Base-by-base conservation (phyloP, 2,797 vertebrate species). In the Sebastes nivosus region DNA sequence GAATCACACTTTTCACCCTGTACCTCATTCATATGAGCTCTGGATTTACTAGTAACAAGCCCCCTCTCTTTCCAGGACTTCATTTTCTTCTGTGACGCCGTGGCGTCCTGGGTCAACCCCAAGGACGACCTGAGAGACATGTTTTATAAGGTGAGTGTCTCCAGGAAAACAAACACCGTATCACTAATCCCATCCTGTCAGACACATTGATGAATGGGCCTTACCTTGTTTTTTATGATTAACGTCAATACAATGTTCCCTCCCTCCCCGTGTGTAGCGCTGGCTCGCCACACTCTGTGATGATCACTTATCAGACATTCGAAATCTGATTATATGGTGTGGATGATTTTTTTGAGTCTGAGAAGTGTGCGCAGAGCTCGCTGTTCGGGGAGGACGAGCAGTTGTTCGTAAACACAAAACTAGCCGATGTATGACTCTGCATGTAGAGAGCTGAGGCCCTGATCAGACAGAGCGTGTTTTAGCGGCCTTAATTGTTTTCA, bases 71-170 rank as follows among this genome's bases (percentile, higher is more conserved):
- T 92, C 30, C 88, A 99, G 98, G 98, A 99, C 85, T 98, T 99
- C 83, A 99, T 99, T 83, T 99, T 99, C 94, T 99, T 99, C 93
- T 99, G 98, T 63, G 98, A 99, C 1, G 98, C 98, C 6, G 98
- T 99, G 75, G 98, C 98, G 1, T 99, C 98, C 14, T 99, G 98
- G 98, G 97, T 99, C 74, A 99, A 87, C 90, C 98, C 98, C 1
- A 98, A 99, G 85, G 98, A 99, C 1, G 98, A 99, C 88, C 93
- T 99, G 77, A 95, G 98, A 84, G 98, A 99, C 88, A 99, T 99
- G 98, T 99, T 99, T 95, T 99, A 97, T 95, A 99, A 99, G 97
- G 98, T 98, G 63, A 88, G 89, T 14, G 30, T 8, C 13, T 8
- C 2, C 2, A 32, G 58, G 13, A 52, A 7, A 46, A 55, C 30